A percentile compares a stretch with the other conserved stretches of the same genome.
These are phyloP conservation scores for Plectrocnemia conspersa DNA, from an alignment of 1,140 invertebrate genomes.

Conservation along the genomic window DNA sequence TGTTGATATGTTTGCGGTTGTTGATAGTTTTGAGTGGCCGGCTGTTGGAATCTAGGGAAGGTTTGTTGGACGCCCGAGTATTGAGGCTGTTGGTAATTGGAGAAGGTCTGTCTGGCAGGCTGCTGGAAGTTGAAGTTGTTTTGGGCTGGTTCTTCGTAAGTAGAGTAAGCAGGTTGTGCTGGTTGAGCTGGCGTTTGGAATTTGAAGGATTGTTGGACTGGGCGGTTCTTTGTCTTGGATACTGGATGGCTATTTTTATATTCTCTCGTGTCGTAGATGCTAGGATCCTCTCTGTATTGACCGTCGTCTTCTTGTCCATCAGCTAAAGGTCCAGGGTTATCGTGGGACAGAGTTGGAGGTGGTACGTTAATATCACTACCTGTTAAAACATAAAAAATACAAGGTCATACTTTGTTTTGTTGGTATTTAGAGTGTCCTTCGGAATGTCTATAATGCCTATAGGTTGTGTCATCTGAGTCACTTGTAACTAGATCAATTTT, in stretches of 20 bases:
- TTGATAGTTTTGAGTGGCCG: constrained; percentile 24
- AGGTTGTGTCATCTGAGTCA: no score
- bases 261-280: constrained; percentile 58
- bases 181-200: constrained; percentile 53
- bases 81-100: constrained; percentile 39
- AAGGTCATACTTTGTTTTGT: not conserved
- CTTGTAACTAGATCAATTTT: no score
- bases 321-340: constrained; percentile 47
- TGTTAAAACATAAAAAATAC: constrained; percentile 36
- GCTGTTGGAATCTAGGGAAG: constrained; percentile 26
- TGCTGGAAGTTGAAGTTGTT: constrained; percentile 24
- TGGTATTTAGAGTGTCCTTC: not conserved
- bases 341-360: constrained; percentile 61
- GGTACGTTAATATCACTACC: constrained; percentile 75
- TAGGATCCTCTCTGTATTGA: constrained; percentile 75
- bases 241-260: constrained; percentile 37
- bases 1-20: constrained; percentile 37
- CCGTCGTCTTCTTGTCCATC: constrained; percentile 72
- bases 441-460: no score
- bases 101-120: constrained; percentile 28
- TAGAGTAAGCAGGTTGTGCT: constrained; percentile 45
- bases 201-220: constrained; percentile 28
- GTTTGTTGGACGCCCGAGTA: constrained; percentile 35
- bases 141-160: constrained; percentile 21
- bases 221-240: constrained; percentile 8